These are phyloP conservation scores for Marmota flaviventris DNA, from an alignment of 2,113 vertebrate genomes.

Conservation along the genomic window DNA sequence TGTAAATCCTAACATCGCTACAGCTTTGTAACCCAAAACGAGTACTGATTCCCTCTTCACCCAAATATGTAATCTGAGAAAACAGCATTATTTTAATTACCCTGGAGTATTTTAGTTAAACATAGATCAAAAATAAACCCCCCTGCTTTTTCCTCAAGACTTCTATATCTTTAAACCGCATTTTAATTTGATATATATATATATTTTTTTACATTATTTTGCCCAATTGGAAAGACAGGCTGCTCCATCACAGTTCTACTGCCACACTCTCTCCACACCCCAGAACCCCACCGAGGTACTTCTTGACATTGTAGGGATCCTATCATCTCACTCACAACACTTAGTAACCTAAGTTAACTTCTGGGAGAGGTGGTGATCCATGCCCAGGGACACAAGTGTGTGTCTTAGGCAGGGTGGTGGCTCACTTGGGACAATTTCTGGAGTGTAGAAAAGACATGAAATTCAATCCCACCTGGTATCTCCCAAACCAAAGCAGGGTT, in stretches of 20 bases:
- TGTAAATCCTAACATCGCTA: no score
- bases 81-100: background rate
- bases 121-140: background rate
- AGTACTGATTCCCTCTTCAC: background rate
- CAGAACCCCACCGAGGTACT: background rate
- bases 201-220: background rate
- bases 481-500: background rate
- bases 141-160: background rate
- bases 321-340: background rate
- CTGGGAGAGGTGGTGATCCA: background rate
- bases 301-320: background rate
- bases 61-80: background rate
- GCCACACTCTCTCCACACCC: rapidly evolving
- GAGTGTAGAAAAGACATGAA: background rate
- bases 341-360: background rate
- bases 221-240: no score
- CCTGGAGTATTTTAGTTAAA: background rate
- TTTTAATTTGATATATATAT: background rate
- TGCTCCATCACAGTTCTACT: background rate
- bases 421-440: background rate
- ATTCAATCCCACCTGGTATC: background rate
- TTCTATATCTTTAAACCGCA: background rate
- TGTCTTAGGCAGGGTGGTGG: background rate
- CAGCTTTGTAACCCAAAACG: background rate
- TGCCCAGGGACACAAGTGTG: background rate